Conservation (phyloP, 2,113 vertebrate species). For the Eptesicus fuscus region DNA sequence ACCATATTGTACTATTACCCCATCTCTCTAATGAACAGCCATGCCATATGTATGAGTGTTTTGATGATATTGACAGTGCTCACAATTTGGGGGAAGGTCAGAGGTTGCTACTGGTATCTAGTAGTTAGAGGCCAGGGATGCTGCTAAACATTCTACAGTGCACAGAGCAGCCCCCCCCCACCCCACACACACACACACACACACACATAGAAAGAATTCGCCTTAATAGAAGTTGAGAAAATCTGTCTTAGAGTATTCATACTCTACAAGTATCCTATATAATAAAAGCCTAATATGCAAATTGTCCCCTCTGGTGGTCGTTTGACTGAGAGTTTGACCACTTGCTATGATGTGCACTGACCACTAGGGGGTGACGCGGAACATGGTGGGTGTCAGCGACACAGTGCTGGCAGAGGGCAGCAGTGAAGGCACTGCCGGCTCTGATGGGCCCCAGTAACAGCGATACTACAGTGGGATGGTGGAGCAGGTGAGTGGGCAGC, state of each 20-base stretch:
- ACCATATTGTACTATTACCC: background rate
- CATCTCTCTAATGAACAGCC: background rate
- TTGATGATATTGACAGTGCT: background rate
- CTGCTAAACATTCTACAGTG: background rate
- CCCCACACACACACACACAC: background rate
- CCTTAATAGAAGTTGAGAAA: background rate
- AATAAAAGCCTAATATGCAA: no score
- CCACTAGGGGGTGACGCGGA: no score
- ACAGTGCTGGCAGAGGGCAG: no score
- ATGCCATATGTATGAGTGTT: background rate
- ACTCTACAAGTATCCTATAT: background rate
- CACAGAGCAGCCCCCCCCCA: background rate
- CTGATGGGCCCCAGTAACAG: no score
- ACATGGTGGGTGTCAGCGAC: no score
- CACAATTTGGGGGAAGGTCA: background rate
- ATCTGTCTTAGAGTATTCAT: background rate
- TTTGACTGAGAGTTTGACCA: no score
- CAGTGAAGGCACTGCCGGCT: no score
- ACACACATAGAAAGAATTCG: background rate
- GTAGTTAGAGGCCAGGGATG: background rate
- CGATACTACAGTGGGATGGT: no score
- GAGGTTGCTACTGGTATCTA: background rate
- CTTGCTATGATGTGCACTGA: no score
- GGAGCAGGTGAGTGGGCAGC: no score
- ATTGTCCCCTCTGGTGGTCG: no score